These are phyloP conservation scores for Theocolax elegans DNA, from an alignment of 1,140 invertebrate species.

Conservation along the genomic window DNA sequence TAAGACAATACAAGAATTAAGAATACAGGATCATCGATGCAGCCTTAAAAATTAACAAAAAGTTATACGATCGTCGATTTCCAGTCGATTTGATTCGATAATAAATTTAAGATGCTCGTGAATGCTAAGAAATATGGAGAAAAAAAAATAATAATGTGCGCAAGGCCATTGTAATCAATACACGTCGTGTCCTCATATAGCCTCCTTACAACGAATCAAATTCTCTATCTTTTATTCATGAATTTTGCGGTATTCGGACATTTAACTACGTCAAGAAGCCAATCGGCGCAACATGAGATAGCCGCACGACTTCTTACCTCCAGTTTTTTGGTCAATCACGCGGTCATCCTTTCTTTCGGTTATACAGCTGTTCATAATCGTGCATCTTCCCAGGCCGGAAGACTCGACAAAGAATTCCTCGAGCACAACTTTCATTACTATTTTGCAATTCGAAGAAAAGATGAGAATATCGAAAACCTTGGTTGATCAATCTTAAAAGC, in stretches of 20 bases:
- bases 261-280: slow-evolving; percentile 1
- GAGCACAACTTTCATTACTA: slow-evolving; percentile 1
- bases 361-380: not conserved
- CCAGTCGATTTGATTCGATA: too few relatives aligned
- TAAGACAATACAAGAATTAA: too few relatives aligned
- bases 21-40: too few relatives aligned
- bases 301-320: not conserved
- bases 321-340: not conserved
- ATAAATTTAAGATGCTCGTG: too few relatives aligned
- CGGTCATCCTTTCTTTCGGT: not conserved
- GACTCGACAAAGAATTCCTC: not conserved
- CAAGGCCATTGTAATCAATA: slow-evolving; percentile 36
- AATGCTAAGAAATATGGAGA: too few relatives aligned
- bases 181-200: slow-evolving; percentile 32
- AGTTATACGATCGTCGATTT: too few relatives aligned
- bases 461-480: not conserved
- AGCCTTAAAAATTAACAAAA: too few relatives aligned
- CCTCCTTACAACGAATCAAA: not conserved
- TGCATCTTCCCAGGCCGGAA: not conserved
- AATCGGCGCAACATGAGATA: slow-evolving; percentile 8
- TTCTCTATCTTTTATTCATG: slow-evolving; percentile 40
- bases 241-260: slow-evolving; percentile 23
- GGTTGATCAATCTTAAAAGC: not conserved
- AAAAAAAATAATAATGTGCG: too few relatives aligned
- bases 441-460: slow-evolving; percentile 24